These are phyloP conservation scores for Acrobeloides nanus DNA, from an alignment of 2,888 invertebrate species.

Conservation along the genomic window DNA sequence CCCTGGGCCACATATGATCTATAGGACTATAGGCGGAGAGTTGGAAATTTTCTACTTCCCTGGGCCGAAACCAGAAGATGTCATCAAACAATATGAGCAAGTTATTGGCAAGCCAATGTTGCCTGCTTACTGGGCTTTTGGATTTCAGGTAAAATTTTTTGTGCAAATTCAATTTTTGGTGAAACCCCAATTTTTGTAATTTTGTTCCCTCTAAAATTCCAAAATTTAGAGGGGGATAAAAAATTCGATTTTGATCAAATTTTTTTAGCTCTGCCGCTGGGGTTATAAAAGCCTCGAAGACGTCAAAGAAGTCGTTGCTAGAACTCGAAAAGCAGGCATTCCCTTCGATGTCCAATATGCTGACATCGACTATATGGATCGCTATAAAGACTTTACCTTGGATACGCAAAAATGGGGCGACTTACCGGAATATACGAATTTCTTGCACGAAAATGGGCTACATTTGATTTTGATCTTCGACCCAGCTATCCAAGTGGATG, in stretches of 20 bases:
- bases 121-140: conserved; percentile 53
- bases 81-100: conserved; percentile 51
- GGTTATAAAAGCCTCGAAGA: conserved; percentile 37
- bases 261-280: conserved; percentile 33
- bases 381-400: conserved; percentile 70
- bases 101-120: conserved; percentile 46
- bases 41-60: conserved; percentile 38
- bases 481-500: conserved; percentile 48
- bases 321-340: conserved; percentile 35
- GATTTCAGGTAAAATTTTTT: conserved; percentile 30
- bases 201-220: too few species aligned
- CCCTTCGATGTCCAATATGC: conserved; percentile 44
- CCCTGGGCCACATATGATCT: conserved; percentile 62
- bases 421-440: conserved; percentile 33
- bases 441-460: conserved; percentile 33
- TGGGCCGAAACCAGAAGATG: conserved; percentile 53
- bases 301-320: conserved; percentile 34
- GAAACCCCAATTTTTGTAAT: too few species aligned
- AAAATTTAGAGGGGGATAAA: too few species aligned
- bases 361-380: conserved; percentile 65
- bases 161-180: not conserved
- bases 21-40: conserved; percentile 59
- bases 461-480: conserved; percentile 48
- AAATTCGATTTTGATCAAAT: too few species aligned
- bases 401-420: conserved; percentile 35